Base-by-base conservation (phyloP, 2,113 vertebrate genomes). In the Ciconia stormi region DNA sequence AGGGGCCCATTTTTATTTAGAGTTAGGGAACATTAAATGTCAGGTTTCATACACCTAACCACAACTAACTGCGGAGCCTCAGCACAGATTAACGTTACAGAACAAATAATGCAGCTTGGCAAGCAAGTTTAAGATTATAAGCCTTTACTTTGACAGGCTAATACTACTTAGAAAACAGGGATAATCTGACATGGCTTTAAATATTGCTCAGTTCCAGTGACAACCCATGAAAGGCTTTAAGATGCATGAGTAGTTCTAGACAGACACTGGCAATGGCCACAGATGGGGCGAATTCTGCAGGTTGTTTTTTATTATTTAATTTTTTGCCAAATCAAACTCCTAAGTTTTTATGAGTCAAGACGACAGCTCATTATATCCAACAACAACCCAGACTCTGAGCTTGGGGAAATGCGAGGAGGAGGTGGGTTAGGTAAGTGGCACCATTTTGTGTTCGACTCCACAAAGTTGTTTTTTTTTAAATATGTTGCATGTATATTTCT, bases 401-500 rank as follows among this genome's bases (percentile, higher is more conserved):
- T 0, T 23, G 15, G 7, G 34, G n/a, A 85, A 83, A 53, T 6
- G 22, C 71, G 34, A 91, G 40, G 40, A 78, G 44, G 34, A 22
- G 29, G 49, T 14, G 13, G 13, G 8, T 69, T 73, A 69, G n/a
- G 8, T n/a, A 63, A 82, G 16, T 2, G 62, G 13, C 30, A 66
- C 11, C 27, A 32, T 36, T 77, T 73, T 67, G 23, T 36, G 19
- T 25, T 82, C 4, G 4, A 40, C n/a, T 49, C 44, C 46, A 70
- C 36, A 21, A 17, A 38, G 38, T 38, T 38, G 38, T 10, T n/a
- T n/a, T 13, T 61, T 25, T 10, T 27, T 7, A 19, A 32, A 38
- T 0, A 44, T 0, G 0, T 6, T 83, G 40, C 34, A 56, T 2
- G 5, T 12, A 2, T 36, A 47, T 71, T 50, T 82, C 52, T 27